These are phyloP conservation scores for Seriola quinqueradiata DNA, from an alignment of 2,113 vertebrate genomes.

Conservation along the genomic window DNA sequence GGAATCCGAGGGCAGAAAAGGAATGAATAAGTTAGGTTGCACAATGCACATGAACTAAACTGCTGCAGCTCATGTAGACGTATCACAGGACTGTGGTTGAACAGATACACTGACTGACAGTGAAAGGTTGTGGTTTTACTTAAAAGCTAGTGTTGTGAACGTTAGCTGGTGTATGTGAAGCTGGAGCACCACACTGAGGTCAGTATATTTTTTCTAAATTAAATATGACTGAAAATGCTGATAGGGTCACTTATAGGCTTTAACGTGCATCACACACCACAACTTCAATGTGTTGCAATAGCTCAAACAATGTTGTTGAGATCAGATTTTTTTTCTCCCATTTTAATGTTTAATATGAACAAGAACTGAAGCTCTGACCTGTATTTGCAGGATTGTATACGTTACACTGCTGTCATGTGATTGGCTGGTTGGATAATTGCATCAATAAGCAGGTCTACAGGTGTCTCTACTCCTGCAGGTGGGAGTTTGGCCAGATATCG, in stretches of 20 bases:
- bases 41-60: neutral
- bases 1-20: neutral
- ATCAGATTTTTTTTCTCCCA: too few species aligned
- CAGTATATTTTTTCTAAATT: neutral
- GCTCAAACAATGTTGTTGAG: neutral
- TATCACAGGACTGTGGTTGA: slow-evolving; percentile 19
- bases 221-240: neutral
- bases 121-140: slow-evolving; percentile 4
- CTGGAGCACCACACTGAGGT: slow-evolving; percentile 7
- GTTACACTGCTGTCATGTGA: too few species aligned
- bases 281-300: neutral
- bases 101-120: neutral
- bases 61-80: slow-evolving; percentile 16
- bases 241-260: neutral
- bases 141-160: neutral
- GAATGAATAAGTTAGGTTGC: slow-evolving; percentile 15
- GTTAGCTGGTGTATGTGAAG: neutral
- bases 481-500: too few species aligned
- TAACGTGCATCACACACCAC: neutral
- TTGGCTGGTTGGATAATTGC: too few species aligned
- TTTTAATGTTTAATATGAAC: too few species aligned
- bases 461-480: too few species aligned
- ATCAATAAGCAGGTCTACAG: too few species aligned
- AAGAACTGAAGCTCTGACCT: too few species aligned
- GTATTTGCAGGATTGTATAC: too few species aligned